Conservation (phyloP, 2,888 invertebrate genomes). For the Drosophila silvestris region DNA sequence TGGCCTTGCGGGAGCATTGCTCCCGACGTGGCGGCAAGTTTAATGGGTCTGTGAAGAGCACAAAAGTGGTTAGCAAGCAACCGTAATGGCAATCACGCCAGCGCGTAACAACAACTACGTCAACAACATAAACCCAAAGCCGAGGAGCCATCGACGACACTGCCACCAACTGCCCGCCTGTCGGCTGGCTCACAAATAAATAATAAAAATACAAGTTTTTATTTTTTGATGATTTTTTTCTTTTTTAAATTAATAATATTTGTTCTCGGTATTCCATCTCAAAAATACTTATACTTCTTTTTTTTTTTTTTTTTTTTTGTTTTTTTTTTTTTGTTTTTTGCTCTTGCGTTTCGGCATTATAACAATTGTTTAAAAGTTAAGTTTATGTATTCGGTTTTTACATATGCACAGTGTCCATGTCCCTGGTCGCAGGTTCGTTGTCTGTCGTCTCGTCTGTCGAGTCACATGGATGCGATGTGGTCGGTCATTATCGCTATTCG, state of each 20-base stretch:
- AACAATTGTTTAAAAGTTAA: constrained; percentile 63
- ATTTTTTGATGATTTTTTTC: constrained; percentile 68
- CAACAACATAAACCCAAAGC: constrained; percentile 55
- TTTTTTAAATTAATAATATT: constrained; percentile 81
- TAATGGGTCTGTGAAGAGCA: constrained; percentile 85
- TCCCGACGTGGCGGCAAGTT: constrained; percentile 87
- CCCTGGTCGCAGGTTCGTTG: constrained; percentile 46
- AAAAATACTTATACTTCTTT: constrained; percentile 78
- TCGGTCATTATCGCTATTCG: constrained; percentile 43
- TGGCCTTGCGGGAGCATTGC: constrained; percentile 88
- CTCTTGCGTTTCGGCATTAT: constrained; percentile 62
- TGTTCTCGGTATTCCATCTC: constrained; percentile 80
- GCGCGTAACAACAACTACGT: constrained; percentile 55
- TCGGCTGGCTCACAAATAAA: constrained; percentile 60
- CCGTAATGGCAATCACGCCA: constrained; percentile 22
- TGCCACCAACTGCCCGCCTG: constrained; percentile 32
- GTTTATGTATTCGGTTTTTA: constrained; percentile 69
- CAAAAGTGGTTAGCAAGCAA: constrained; percentile 67
- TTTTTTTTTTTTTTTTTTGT: constrained; percentile 42
- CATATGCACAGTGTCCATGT: constrained; percentile 77
- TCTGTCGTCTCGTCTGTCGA: constrained; percentile 54
- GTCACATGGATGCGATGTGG: constrained; percentile 52
- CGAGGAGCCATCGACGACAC: constrained; percentile 38
- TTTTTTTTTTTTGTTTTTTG: constrained; percentile 41
- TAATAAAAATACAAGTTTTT: constrained; percentile 80